Conservation (phyloP, 2,113 vertebrate species). For the Panthera tigris region DNA sequence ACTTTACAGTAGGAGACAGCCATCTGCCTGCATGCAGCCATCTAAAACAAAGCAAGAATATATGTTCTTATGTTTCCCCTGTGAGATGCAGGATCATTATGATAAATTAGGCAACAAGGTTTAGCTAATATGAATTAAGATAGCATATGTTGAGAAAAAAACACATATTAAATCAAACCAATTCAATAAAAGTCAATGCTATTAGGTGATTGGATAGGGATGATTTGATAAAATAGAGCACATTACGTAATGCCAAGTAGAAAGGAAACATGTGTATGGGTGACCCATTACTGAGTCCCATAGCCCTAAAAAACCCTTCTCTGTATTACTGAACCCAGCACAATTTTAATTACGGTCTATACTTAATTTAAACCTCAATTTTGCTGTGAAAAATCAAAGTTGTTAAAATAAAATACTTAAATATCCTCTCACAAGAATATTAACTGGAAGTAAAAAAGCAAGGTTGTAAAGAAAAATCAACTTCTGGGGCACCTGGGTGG, state of each 20-base stretch:
- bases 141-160: background rate
- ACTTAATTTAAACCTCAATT: constrained; percentile 24
- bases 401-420: constrained; percentile 53
- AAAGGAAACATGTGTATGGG: background rate
- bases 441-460: background rate
- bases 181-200: constrained; percentile 30
- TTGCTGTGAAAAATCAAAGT: constrained; percentile 2
- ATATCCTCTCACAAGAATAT: constrained; percentile 38
- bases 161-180: constrained; percentile 26
- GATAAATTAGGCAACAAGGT: constrained; percentile 4
- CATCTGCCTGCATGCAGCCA: constrained; percentile 78
- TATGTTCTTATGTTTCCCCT: background rate
- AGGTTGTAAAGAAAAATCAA: background rate
- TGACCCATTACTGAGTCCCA: background rate
- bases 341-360: background rate
- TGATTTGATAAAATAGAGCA: constrained; percentile 15
- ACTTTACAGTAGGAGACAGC: constrained; percentile 81
- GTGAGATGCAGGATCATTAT: background rate
- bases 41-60: constrained; percentile 64
- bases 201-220: background rate
- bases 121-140: constrained; percentile 58
- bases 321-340: background rate
- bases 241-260: background rate
- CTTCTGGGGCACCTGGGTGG: no score
- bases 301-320: background rate